Evolutionary conservation across 2,113 vertebrate species (phyloP).

Genomic region (Spilogale gracilis): DNA sequence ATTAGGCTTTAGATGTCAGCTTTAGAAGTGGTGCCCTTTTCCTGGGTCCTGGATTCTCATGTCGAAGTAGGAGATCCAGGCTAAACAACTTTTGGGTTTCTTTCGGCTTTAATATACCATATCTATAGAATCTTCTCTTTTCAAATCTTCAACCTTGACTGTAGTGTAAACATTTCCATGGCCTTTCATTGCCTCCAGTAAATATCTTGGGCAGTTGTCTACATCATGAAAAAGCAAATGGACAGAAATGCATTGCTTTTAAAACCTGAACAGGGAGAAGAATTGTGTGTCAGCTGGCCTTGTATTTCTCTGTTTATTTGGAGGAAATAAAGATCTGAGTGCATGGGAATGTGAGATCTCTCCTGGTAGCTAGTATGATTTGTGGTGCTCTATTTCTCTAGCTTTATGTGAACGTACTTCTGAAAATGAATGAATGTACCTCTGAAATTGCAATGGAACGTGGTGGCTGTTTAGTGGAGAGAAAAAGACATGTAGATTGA

Average conservation of each 20-base stretch:
- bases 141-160: neutral
- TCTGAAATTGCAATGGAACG: conserved; percentile 21
- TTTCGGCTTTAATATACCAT: neutral
- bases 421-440: neutral
- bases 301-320: neutral
- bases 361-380: neutral
- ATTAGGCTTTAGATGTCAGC: neutral
- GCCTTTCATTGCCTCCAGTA: neutral
- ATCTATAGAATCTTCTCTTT: neutral
- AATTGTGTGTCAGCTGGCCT: neutral
- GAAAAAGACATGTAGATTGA: neutral
- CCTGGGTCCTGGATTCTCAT: neutral
- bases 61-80: neutral
- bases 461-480: neutral
- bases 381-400: neutral
- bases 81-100: neutral
- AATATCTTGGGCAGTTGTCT: neutral
- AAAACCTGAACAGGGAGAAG: neutral
- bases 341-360: neutral
- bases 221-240: neutral
- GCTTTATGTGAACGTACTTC: neutral
- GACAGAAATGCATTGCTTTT: neutral
- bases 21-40: neutral
- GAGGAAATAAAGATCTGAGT: neutral
- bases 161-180: neutral